Percentiles rank a stretch among this genome's conserved stretches.
These are phyloP conservation scores for Sebastes ruberrimus DNA, from an alignment of 2,797 vertebrate species.

Conservation along the genomic window DNA sequence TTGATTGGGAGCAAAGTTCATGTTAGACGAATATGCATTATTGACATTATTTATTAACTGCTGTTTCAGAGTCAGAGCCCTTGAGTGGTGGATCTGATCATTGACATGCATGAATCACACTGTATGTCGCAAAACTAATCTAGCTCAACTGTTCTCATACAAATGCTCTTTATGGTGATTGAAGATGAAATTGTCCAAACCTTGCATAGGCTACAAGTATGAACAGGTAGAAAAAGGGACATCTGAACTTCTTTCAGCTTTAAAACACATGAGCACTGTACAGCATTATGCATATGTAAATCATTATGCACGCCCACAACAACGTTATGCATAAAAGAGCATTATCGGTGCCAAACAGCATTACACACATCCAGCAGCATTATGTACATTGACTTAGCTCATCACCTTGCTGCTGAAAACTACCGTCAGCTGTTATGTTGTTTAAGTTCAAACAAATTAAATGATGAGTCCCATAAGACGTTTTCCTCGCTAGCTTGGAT, in stretches of 20 bases:
- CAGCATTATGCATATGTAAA: not conserved
- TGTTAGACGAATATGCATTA: slow-evolving; percentile 8
- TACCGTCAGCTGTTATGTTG: not conserved
- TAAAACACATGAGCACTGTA: not conserved
- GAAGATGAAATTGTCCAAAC: not conserved
- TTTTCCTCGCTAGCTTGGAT: not conserved
- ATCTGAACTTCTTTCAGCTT: not conserved
- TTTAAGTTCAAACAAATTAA: not conserved
- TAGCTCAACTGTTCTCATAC: not conserved
- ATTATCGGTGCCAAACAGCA: not conserved
- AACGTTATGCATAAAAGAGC: not conserved
- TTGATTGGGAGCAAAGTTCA: slow-evolving; percentile 6
- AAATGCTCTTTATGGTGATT: not conserved
- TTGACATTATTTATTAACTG: not conserved
- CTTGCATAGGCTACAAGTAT: not conserved
- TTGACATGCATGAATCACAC: not conserved
- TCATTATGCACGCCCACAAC: not conserved
- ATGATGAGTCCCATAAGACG: not conserved
- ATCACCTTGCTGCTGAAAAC: not conserved
- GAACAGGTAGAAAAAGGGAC: not conserved
- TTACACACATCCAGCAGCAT: not conserved
- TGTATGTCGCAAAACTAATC: not conserved
- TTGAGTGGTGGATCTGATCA: not conserved
- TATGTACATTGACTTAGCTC: not conserved
- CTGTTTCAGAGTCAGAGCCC: not conserved